phyloP scores from a whole-genome alignment of 2,797 vertebrate genomes.

The Carduelis carduelis region DNA sequence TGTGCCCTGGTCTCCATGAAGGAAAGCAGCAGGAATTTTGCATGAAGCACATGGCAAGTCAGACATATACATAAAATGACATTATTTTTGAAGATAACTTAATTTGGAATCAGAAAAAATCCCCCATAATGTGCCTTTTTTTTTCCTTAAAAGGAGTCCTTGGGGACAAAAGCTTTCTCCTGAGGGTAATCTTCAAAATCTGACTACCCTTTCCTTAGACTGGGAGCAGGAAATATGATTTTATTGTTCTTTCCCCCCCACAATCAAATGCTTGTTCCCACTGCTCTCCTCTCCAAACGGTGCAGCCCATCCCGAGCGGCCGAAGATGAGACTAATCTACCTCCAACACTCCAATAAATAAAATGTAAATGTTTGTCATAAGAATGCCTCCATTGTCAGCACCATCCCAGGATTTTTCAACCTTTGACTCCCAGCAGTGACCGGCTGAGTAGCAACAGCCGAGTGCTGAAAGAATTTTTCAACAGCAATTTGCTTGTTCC shows the following conservation, averaged over 20 bases:
- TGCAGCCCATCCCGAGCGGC: not conserved
- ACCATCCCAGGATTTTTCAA: conserved; percentile 58
- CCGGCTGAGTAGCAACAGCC: conserved; percentile 71
- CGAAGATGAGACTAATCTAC: conserved; percentile 67
- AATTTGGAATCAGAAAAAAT: not conserved
- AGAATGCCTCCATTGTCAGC: conserved; percentile 77
- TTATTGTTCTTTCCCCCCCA: not conserved
- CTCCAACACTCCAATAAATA: conserved; percentile 70
- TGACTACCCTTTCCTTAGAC: not conserved
- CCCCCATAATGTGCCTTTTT: not conserved
- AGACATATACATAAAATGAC: not conserved
- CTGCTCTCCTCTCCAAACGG: not conserved
- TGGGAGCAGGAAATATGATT: not conserved
- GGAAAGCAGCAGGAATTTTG: not conserved
- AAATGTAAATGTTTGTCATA: conserved; percentile 71
- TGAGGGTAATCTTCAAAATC: not conserved
- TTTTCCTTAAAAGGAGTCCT: not conserved
- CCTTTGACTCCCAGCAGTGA: conserved; percentile 69
- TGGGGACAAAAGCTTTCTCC: not conserved
- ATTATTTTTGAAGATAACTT: not conserved
- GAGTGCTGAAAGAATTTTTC: conserved; percentile 80
- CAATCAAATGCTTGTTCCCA: conserved; percentile 38
- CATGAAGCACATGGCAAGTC: not conserved
- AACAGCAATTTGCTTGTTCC: conserved; percentile 79
- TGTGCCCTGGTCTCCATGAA: not conserved